A percentile compares a stretch with the other conserved stretches of the same genome.
Conservation (phyloP, 1,140 invertebrate species). For the Paraescarpia echinospica region DNA sequence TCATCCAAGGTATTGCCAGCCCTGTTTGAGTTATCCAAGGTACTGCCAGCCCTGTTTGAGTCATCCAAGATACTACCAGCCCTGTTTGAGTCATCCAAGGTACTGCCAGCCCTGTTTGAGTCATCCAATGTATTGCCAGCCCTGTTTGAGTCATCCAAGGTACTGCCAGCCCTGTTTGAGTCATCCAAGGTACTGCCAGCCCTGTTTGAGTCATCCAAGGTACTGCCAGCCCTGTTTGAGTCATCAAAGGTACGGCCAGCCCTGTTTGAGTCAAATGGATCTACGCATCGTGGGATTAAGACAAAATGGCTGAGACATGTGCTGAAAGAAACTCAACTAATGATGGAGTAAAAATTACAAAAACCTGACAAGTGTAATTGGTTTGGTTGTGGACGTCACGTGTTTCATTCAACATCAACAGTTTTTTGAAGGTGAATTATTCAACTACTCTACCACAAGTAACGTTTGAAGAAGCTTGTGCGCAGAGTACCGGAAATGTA, state of each 20-base stretch:
- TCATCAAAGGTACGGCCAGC: background rate
- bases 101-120: background rate
- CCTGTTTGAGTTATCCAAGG: background rate
- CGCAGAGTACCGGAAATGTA: too few relatives aligned
- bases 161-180: background rate
- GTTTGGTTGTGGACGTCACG: too few relatives aligned
- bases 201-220: background rate
- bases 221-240: background rate
- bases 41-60: background rate
- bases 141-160: background rate
- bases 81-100: background rate
- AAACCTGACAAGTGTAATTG: too few relatives aligned
- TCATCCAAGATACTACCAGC: background rate
- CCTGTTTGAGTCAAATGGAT: background rate
- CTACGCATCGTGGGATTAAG: background rate
- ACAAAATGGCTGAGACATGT: background rate
- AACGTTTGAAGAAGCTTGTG: too few relatives aligned
- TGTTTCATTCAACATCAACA: too few relatives aligned
- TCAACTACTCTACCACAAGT: too few relatives aligned
- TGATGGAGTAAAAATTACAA: too few relatives aligned
- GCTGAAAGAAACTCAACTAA: too few relatives aligned
- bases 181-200: background rate
- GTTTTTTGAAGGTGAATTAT: too few relatives aligned
- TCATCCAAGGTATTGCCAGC: background rate
- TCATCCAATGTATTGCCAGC: background rate